phyloP scores from a whole-genome alignment of 2,888 invertebrate genomes.

The Mechanitis messenoides region DNA sequence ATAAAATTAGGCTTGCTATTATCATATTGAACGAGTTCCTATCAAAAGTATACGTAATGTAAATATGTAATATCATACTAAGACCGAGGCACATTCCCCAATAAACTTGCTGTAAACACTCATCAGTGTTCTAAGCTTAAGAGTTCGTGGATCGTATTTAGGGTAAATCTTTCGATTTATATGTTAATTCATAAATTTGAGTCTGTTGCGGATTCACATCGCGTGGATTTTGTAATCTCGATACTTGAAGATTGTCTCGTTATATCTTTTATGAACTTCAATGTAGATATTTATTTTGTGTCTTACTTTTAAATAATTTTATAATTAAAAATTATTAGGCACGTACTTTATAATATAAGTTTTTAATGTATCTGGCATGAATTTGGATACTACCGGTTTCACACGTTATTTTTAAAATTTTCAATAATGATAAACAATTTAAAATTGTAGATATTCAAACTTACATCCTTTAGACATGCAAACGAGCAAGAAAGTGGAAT shows the following conservation, averaged over 20 bases:
- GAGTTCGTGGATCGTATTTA: conserved; percentile 73
- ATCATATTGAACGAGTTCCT: conserved; percentile 18
- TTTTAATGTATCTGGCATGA: no score
- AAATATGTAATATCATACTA: conserved; percentile 45
- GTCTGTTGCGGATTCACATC: conserved; percentile 57
- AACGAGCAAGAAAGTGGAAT: conserved; percentile 54
- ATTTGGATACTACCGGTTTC: no score
- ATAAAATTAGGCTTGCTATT: background rate
- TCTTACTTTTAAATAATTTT: conserved; percentile 1
- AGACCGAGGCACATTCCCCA: conserved; percentile 41
- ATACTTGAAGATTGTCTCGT: conserved; percentile 40
- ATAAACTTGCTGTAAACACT: conserved; percentile 56
- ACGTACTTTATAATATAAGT: no score
- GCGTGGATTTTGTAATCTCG: conserved; percentile 57
- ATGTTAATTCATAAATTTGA: conserved; percentile 73
- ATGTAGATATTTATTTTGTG: background rate
- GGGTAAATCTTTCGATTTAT: conserved; percentile 75
- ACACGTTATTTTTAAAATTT: no score
- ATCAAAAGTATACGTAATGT: conserved; percentile 49
- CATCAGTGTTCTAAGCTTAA: conserved; percentile 58
- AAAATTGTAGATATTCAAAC: conserved; percentile 28
- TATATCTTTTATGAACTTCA: conserved; percentile 6
- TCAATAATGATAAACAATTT: conserved; percentile 4
- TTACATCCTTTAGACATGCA: conserved; percentile 47
- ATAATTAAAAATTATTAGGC: conserved; percentile 5